These are phyloP conservation scores for Drosophila persimilis DNA, from an alignment of 1,140 invertebrate species.

Conservation along the genomic window DNA sequence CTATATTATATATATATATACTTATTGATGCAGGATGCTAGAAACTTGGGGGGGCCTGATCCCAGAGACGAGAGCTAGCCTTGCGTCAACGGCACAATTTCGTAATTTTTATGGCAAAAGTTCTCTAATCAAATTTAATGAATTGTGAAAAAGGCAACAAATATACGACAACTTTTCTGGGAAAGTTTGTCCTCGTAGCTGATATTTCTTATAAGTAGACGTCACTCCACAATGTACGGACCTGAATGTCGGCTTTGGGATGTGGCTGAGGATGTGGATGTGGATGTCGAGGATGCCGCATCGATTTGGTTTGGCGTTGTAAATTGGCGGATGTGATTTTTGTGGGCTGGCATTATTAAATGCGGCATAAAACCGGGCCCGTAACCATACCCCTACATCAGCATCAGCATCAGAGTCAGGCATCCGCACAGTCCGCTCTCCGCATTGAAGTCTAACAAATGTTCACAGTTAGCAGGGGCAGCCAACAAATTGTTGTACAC, in stretches of 20 bases:
- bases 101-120: slow-evolving; percentile 82
- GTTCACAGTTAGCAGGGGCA: slow-evolving; percentile 71
- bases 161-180: slow-evolving; percentile 78
- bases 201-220: slow-evolving; percentile 79
- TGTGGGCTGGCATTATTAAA: slow-evolving; percentile 79
- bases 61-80: slow-evolving; percentile 59
- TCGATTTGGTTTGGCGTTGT: slow-evolving; percentile 74
- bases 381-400: too few relatives aligned
- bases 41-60: slow-evolving; percentile 39
- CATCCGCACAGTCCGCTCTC: slow-evolving; percentile 25
- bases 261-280: neutral
- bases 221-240: slow-evolving; percentile 41
- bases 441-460: slow-evolving; percentile 75
- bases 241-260: neutral
- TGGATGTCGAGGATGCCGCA: slow-evolving; percentile 38
- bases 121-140: slow-evolving; percentile 82
- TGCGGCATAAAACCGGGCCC: slow-evolving; percentile 69
- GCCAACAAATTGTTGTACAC: slow-evolving; percentile 65
- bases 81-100: slow-evolving; percentile 78
- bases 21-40: neutral
- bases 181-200: slow-evolving; percentile 70
- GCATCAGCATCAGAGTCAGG: neutral
- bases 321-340: slow-evolving; percentile 81
- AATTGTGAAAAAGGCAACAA: slow-evolving; percentile 82
- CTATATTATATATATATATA: slow-evolving; percentile 1